Evolutionary conservation across 2,797 vertebrate species (phyloP).

Genomic region (Cynodonichthys magdalenae): DNA sequence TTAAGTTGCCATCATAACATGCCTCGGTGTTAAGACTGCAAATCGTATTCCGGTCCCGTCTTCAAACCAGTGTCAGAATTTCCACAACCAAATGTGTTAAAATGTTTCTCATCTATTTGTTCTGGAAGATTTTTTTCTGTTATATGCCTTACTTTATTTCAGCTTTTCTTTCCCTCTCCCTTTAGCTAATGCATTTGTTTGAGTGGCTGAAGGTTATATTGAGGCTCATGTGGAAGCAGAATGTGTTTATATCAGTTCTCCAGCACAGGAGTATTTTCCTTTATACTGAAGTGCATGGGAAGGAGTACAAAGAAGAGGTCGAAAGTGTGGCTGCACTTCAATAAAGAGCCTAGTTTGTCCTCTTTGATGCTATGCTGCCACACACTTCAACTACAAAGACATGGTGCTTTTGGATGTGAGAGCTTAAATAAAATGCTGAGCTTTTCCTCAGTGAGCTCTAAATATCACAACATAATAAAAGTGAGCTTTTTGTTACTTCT

Average conservation of each 20-base stretch:
- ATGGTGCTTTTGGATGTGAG: conserved; percentile 54
- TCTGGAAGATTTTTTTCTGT: conserved; percentile 37
- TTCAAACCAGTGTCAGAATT: conserved; percentile 35
- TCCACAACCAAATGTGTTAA: conserved; percentile 40
- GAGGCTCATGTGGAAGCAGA: conserved; percentile 47
- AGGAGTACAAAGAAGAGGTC: conserved; percentile 73
- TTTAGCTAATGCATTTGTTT: conserved; percentile 27
- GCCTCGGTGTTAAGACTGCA: conserved; percentile 50
- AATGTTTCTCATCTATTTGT: conserved; percentile 45
- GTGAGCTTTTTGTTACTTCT: conserved; percentile 10
- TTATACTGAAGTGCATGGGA: conserved; percentile 68
- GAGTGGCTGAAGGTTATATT: conserved; percentile 26
- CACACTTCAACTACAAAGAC: conserved; percentile 74
- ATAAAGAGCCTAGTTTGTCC: conserved; percentile 77
- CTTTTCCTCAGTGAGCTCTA: conserved; percentile 43
- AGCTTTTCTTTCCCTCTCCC: conserved; percentile 14
- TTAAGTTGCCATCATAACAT: conserved; percentile 69
- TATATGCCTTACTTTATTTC: conserved; percentile 28
- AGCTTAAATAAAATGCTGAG: conserved; percentile 64
- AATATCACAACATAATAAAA: conserved; percentile 39
- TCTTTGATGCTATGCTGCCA: conserved; percentile 74
- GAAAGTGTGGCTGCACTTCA: conserved; percentile 75
- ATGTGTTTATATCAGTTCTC: conserved; percentile 62
- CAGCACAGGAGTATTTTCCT: conserved; percentile 59
- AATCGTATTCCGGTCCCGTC: conserved; percentile 37